A percentile compares a stretch with the other conserved stretches of the same genome.
Conservation (phyloP, 2,888 invertebrate species). For the Malacosoma neustria region DNA sequence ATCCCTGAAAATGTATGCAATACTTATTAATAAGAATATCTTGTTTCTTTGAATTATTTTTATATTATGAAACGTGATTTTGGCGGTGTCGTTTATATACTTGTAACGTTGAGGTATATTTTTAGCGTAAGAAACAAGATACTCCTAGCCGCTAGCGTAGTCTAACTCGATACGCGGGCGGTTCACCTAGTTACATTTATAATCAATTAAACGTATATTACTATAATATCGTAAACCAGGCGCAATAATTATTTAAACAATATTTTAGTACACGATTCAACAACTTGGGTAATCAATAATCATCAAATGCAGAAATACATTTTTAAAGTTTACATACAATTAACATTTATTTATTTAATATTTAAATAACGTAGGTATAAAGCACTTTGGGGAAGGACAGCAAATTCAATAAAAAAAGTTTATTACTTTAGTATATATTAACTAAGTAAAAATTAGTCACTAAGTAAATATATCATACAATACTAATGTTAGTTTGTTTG, state of each 20-base stretch:
- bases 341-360: conserved; percentile 66
- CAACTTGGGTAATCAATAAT: conserved; percentile 64
- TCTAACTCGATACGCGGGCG: conserved; percentile 5
- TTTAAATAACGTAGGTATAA: conserved; percentile 75
- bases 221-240: conserved; percentile 34
- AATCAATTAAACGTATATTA: background rate
- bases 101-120: conserved; percentile 22
- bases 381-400: conserved; percentile 77
- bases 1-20: background rate
- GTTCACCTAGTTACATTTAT: conserved; percentile 1
- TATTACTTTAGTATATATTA: conserved; percentile 68
- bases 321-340: conserved; percentile 68
- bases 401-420: conserved; percentile 76
- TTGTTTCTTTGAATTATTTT: conserved; percentile 19
- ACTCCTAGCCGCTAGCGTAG: conserved; percentile 11
- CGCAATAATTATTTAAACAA: conserved; percentile 57
- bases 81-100: conserved; percentile 21
- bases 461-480: conserved; percentile 75
- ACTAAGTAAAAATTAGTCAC: conserved; percentile 74
- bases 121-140: conserved; percentile 19
- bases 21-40: background rate
- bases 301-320: conserved; percentile 62
- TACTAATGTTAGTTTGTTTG: conserved; percentile 69
- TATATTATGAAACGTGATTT: conserved; percentile 20
- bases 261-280: conserved; percentile 53